Percentiles rank a stretch among this genome's conserved stretches.
Evolutionary conservation across 23 tunicate species (phyloP).

Genomic region (Aplidium turbinatum): DNA sequence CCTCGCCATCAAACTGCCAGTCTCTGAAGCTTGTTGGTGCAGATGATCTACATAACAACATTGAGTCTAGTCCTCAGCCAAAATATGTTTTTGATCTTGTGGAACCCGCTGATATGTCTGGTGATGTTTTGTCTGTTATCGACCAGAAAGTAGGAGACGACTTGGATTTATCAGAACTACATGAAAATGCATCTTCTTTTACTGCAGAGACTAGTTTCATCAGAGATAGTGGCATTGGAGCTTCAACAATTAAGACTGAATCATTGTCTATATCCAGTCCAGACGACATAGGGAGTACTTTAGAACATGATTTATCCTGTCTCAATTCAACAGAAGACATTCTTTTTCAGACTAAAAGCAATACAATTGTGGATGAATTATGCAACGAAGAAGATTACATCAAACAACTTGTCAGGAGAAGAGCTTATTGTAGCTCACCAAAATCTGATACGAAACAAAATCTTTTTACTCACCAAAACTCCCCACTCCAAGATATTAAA

Average conservation of each 20-base stretch:
- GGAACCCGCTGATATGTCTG: too few species aligned
- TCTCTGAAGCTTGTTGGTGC: too few species aligned
- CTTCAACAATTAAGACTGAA: conserved; percentile 5
- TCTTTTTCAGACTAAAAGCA: neutral
- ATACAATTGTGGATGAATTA: neutral
- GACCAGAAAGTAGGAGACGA: too few species aligned
- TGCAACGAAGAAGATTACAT: conserved; percentile 16
- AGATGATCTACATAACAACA: too few species aligned
- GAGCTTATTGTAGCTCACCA: conserved; percentile 5
- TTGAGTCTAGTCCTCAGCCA: too few species aligned
- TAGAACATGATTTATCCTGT: too few species aligned
- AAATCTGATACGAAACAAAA: neutral
- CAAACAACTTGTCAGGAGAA: neutral
- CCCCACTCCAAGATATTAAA: neutral
- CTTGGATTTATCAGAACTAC: neutral
- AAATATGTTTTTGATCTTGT: too few species aligned
- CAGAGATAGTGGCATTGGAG: conserved; percentile 23
- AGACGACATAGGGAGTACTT: neutral
- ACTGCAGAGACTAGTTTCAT: neutral
- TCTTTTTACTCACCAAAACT: neutral
- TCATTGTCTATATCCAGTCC: neutral
- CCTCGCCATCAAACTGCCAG: too few species aligned
- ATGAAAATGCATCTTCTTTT: neutral
- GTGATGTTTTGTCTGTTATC: too few species aligned
- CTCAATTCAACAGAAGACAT: neutral